Base-by-base conservation (phyloP, 2,888 invertebrate genomes). In the Thereva nobilitata region DNA sequence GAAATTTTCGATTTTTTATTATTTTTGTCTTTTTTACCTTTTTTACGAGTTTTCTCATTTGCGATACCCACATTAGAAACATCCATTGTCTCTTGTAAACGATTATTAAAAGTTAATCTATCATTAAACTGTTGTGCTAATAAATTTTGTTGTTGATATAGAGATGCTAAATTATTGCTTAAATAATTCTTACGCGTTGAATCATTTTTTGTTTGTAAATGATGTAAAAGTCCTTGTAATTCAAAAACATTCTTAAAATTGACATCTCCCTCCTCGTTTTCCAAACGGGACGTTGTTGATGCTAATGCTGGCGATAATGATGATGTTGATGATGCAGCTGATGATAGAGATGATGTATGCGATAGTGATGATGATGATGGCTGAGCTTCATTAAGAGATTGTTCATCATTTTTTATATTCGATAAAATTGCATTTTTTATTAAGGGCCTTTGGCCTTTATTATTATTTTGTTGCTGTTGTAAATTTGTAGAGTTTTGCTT, bases 281-380 rank as follows among this genome's bases (percentile, higher is more conserved):
- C 49, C 37, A 47, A 10, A 5, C 37, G 6, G 35, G 35, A 35
- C 5, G 52, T 34, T 5, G 38, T 35, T 10, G 47, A 12, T 10
- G 23, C 45, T 9, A 45, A 34, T 34, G 9, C 47, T 23, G 45
- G 3, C 5, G 59, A 49, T 40, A 44, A 41, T 41, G 41, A 53
- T 12, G 64, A 64, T 3, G 59, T 37, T 38, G 59, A 47, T 42
- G 59, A 71, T 70, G 72, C 69, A 67, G 71, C 71, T 73, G 71
- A 44, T 68, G 71, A 56, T 64, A 67, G 63, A 65, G 72, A 67
- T 72, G 74, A 67, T 72, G 73, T 69, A 70, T 69, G 67, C 70
- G 74, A 69, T 70, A 72, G 71, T 70, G 72, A 52, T 70, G 72
- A 65, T 67, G 72, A 50, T 71, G 69, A 70, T 35, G 38, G 49